Base-by-base conservation (phyloP, 2,888 invertebrate species). In the Diabrotica balteata region DNA sequence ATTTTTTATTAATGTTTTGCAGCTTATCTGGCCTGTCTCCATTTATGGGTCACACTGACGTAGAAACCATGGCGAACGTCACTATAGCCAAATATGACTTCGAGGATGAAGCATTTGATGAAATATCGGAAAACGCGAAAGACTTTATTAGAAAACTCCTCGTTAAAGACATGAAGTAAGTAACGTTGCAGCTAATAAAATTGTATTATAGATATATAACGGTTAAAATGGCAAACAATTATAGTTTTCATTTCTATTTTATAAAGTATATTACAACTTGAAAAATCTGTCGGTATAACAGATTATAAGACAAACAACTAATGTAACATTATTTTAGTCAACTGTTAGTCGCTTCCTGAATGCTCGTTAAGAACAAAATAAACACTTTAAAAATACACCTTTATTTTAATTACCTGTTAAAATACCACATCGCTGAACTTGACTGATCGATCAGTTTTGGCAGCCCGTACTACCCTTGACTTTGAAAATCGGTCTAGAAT, bases 61-160 rank as follows among this genome's bases (percentile, higher is more conserved):
- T 95, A 76, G 97, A 98, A 84, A 99, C 98, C 8, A 96, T 98
- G 93, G 95, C 95, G n/a, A 98, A 98, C 84, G 97, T 99, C 45
- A 97, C 98, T 3, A 91, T 96, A 77, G 96, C 96, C 59, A 96
- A 96, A 82, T 98, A 96, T 84, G 98, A 98, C 86, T 99, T 95
- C 84, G 97, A 97, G 78, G 97, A 98, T 83, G 97, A 98, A 84
- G 95, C 96, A 67, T 99, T 98, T 85, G 92, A 93, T 77, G 94
- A 94, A 80, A 96, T 98, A 78, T 96, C 97, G 2, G 92, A 93
- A 44, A 94, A 94, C 77, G 98, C 98, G 66, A 95, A 97, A 85
- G 97, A 98, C 85, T 98, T 98, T 86, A 98, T 99, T 77, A 88
- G 89, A 72, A 93, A 93, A 85, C 89, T 98, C 8, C 90, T 99